These are phyloP conservation scores for Neotragus pygmaeus DNA, from an alignment of 2,113 vertebrate species.

Conservation along the genomic window DNA sequence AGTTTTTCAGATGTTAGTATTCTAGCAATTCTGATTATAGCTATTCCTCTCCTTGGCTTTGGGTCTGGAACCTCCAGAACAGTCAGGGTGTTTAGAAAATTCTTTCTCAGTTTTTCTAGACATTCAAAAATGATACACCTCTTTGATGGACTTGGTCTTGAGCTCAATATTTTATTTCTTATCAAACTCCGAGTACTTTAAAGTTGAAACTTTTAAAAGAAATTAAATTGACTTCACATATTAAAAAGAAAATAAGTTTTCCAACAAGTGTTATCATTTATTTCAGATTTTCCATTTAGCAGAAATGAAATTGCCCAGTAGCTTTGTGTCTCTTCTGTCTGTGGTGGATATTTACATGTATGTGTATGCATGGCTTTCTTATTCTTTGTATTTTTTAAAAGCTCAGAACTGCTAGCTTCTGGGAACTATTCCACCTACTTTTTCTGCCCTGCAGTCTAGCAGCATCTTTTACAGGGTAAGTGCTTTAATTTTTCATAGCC, in stretches of 20 bases:
- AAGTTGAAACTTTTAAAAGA: constrained; percentile 43
- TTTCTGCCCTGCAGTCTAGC: background rate
- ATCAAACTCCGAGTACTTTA: background rate
- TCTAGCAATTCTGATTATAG: accelerated
- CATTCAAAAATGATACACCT: background rate
- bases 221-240: constrained; percentile 47
- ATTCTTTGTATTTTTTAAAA: background rate
- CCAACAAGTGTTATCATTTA: background rate
- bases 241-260: constrained; percentile 25
- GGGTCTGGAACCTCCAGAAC: background rate
- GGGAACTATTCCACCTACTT: background rate
- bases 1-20: background rate
- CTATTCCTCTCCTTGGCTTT: background rate
- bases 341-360: background rate
- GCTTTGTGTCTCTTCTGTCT: background rate
- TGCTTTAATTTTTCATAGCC: constrained; percentile 10
- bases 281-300: constrained; percentile 55
- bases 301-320: constrained; percentile 38
- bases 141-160: background rate
- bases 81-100: background rate
- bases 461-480: background rate
- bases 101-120: background rate
- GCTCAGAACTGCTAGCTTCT: background rate
- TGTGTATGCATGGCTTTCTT: background rate
- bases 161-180: background rate